Base-by-base conservation (phyloP, 1,140 invertebrate genomes). In the Aradophagus sp. region DNA sequence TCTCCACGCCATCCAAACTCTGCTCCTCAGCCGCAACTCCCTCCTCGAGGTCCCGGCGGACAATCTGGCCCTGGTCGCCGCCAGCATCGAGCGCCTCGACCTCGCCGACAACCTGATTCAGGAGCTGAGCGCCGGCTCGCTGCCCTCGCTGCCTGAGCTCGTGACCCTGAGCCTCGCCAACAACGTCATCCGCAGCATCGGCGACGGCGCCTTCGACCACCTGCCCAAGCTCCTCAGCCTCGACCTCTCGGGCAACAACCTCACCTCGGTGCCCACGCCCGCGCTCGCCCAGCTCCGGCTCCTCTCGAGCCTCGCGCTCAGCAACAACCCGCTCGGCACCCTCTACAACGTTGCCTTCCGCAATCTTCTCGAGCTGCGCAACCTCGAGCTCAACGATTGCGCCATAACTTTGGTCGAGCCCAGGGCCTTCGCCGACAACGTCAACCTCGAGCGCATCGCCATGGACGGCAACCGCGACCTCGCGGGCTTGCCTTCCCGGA, bases 381-480 rank as follows among this genome's bases (percentile, higher is more conserved):
- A 88, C 74, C 86, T 95, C 66, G 89, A 90, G 76, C 83, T 95
- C 76, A 90, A 90, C 84, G 89, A 80, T 81, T 93, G 81, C 87
- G 88, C 78, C 53, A 88, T 94, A 63, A 81, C 86, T 38, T 86
- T 83, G 70, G 91, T 95, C 50, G 90, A 93, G 86, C 87, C 90
- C 6, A 86, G 91, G 82, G 91, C 93, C 32, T 93, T 95, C 77
- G 91, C 92, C 27, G 93, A 94, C 84, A 95, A 95, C 80, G 92
- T 93, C 14, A 92, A 93, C 77, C 85, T 95, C 42, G 91, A 94
- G 77, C 88, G 88, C 45, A 89, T 95, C 67, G 89, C 90, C 78
- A 87, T 95, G 84, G 91, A 93, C 77, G 90, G 91, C 74, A 94
- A 95, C 82, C 88, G 90, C 5, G 89, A 89, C 66, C 84, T 95